Base-by-base conservation (phyloP, 2,797 vertebrate species). In the Coregonus ussuriensis region DNA sequence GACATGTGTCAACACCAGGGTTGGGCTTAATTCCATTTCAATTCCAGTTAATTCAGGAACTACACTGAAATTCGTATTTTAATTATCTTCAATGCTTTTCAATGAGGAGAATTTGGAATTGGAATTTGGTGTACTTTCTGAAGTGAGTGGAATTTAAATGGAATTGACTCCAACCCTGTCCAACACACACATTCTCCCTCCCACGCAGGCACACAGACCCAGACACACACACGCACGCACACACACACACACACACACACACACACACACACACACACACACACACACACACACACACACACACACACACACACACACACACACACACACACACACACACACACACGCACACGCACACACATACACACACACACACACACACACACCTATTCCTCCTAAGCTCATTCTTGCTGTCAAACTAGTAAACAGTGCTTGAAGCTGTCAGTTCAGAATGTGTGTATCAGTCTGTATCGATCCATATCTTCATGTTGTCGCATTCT, bases 401-500 rank as follows among this genome's bases (percentile, higher is more conserved):
- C 29, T 72, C 18, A 18, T 54, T 18, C 21, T 25, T 11, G 41
- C 41, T 16, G 71, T 21, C 25, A 33, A 25, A 41, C 51, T 72
- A 15, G 71, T 72, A 53, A 72, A 54, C 71, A 53, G 52, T 33
- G 25, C 25, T 72, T 72, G 25, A 79, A 21, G 52, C 71, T 76
- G 0, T 63, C 63, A 71, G 37, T 54, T 13, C 4, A 67, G 4
- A 74, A 18, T 69, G 18, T 56, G 66, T 33, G 14, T 62, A 76
- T 79, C 54, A 56, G 74, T 75, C 33, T 71, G 59, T 59, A 71
- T 75, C 47, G 51, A 67, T 66, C 29, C 33, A 25, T 54, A 52
- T 72, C 72, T 35, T 80, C 15, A 47, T 74, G 33, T 59, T 77
- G 75, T 65, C 72, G 54, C 68, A 63, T 52, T 79, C 65, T 75